These are phyloP conservation scores for Dasypolia templi DNA, from an alignment of 2,888 invertebrate species.

Conservation along the genomic window DNA sequence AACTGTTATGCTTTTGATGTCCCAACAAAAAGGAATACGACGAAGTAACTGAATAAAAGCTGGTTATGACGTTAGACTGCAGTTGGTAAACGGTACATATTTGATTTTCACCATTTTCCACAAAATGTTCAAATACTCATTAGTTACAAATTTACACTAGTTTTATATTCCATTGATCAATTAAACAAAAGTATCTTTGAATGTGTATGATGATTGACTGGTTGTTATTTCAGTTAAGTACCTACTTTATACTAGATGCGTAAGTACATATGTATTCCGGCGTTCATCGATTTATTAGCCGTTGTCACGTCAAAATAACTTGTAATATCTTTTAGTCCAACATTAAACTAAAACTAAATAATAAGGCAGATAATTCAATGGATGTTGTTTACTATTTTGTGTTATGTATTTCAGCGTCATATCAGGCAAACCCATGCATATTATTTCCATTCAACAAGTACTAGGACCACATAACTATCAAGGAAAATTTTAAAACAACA, in stretches of 20 bases:
- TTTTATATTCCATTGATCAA: background rate
- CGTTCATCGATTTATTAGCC: too few species aligned
- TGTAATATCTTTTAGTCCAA: background rate
- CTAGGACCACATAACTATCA: constrained; percentile 5
- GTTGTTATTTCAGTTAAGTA: background rate
- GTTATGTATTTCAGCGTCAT: background rate
- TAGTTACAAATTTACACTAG: background rate
- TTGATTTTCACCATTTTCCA: background rate
- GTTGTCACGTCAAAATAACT: too few species aligned
- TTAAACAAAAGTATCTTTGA: background rate
- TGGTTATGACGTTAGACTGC: background rate
- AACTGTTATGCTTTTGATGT: constrained; percentile 10
- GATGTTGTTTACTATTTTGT: background rate
- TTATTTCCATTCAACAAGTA: constrained; percentile 15
- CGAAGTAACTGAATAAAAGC: constrained; percentile 14
- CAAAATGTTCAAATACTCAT: background rate
- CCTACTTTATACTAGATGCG: background rate
- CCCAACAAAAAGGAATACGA: constrained; percentile 8
- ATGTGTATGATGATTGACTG: background rate
- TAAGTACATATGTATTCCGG: too few species aligned
- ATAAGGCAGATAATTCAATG: background rate
- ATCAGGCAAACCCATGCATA: background rate
- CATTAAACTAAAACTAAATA: background rate
- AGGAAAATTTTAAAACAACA: constrained; percentile 20
- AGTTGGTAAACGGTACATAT: background rate